Conservation (phyloP, 2,113 vertebrate species). For the Gallinago media region DNA sequence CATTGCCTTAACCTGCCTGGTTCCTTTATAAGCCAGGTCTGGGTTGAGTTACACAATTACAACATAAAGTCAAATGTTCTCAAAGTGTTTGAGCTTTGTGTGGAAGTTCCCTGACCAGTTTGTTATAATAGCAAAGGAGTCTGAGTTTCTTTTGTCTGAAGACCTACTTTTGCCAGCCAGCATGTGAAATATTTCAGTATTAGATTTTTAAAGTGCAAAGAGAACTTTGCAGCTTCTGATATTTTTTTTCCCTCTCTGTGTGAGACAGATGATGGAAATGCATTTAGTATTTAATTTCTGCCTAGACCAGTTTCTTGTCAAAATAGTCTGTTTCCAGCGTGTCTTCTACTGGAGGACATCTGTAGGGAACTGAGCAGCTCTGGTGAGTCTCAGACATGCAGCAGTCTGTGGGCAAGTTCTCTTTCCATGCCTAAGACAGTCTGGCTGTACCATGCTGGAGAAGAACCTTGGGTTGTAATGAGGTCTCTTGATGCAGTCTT, state of each 20-base stretch:
- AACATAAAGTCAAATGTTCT: neutral
- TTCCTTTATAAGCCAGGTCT: neutral
- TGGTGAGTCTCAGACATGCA: neutral
- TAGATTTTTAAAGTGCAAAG: neutral
- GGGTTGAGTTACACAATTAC: neutral
- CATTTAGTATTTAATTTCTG: neutral
- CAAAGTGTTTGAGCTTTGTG: neutral
- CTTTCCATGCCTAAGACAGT: neutral
- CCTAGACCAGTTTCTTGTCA: neutral
- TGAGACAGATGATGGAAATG: neutral
- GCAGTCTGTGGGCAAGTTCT: neutral
- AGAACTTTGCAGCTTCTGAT: neutral
- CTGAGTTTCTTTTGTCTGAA: neutral
- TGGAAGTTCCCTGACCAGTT: neutral
- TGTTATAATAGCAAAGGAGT: neutral
- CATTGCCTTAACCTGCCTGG: neutral
- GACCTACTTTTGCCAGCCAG: neutral
- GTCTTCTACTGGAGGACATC: neutral
- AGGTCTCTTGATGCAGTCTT: neutral
- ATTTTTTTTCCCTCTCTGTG: neutral
- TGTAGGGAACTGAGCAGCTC: neutral
- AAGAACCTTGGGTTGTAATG: neutral
- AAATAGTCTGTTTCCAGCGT: neutral
- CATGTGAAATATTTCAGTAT: neutral
- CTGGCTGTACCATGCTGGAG: neutral